phyloP scores from a whole-genome alignment of 1,140 invertebrate species.

The Apis mellifera region DNA sequence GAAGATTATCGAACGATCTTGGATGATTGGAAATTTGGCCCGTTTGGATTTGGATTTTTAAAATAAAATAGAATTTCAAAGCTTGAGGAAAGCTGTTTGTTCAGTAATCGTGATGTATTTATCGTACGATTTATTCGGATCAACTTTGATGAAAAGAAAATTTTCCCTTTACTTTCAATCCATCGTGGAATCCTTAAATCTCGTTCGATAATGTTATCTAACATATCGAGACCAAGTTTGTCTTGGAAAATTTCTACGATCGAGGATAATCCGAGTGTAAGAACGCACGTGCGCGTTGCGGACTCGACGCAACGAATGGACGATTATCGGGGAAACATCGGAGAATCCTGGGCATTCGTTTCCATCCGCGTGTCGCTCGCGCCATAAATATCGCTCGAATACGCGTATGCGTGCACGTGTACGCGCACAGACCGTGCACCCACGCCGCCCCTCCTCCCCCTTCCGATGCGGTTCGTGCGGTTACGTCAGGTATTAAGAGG shows the following conservation, averaged over 20 bases:
- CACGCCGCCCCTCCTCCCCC: constrained; percentile 44
- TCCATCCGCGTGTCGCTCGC: constrained; percentile 48
- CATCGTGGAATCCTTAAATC: no score
- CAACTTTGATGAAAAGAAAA: no score
- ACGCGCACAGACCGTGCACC: constrained; percentile 34
- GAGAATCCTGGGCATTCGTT: constrained; percentile 62
- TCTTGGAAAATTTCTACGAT: neutral
- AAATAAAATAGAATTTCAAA: no score
- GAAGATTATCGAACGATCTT: no score
- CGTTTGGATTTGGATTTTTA: no score
- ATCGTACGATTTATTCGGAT: no score
- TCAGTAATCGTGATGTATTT: no score
- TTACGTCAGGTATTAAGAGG: constrained; percentile 70
- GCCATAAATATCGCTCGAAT: constrained; percentile 61
- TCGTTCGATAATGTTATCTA: no score
- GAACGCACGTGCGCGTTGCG: neutral
- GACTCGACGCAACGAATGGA: neutral
- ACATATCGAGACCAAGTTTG: neutral
- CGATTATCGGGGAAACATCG: constrained; percentile 51
- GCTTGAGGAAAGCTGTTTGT: no score
- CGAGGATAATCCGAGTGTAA: constrained; percentile 10
- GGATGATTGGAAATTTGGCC: no score
- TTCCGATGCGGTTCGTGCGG: constrained; percentile 43
- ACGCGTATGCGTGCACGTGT: constrained; percentile 39
- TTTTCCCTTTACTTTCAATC: no score